phyloP scores from a whole-genome alignment of 2,797 vertebrate genomes.

The Sciaenops ocellatus region DNA sequence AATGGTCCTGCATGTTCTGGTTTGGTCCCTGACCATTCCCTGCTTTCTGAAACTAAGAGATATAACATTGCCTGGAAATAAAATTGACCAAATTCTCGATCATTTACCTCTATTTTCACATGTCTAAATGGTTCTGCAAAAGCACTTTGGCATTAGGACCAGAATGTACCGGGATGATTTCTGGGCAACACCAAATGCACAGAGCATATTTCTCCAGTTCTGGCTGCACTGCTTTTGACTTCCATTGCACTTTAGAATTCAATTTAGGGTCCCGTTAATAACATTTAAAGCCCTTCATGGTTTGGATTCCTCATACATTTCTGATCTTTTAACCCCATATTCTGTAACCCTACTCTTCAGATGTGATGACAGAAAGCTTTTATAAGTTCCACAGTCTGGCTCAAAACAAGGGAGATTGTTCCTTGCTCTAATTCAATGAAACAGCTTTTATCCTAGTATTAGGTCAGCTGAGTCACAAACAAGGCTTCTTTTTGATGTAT shows the following conservation, averaged over 20 bases:
- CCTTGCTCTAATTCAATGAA: background rate
- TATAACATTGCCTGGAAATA: background rate
- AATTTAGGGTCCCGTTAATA: background rate
- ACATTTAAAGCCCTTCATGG: background rate
- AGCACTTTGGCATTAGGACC: background rate
- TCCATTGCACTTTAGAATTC: background rate
- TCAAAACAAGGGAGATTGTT: background rate
- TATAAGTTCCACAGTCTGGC: background rate
- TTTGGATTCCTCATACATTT: background rate
- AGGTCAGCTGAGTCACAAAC: background rate
- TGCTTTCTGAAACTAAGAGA: background rate
- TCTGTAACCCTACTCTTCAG: background rate
- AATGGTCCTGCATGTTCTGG: background rate
- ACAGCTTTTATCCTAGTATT: background rate
- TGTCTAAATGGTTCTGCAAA: constrained; percentile 5
- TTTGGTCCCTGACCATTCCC: background rate
- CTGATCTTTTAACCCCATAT: background rate
- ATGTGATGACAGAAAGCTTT: background rate
- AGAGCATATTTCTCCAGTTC: background rate
- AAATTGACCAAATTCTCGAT: constrained; percentile 5
- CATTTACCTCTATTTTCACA: background rate
- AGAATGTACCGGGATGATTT: constrained; percentile 4
- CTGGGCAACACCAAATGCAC: background rate
- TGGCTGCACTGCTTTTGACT: background rate
- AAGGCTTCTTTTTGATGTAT: background rate